phyloP scores from a whole-genome alignment of 2,888 invertebrate genomes.

The Drosophila neonasuta region DNA sequence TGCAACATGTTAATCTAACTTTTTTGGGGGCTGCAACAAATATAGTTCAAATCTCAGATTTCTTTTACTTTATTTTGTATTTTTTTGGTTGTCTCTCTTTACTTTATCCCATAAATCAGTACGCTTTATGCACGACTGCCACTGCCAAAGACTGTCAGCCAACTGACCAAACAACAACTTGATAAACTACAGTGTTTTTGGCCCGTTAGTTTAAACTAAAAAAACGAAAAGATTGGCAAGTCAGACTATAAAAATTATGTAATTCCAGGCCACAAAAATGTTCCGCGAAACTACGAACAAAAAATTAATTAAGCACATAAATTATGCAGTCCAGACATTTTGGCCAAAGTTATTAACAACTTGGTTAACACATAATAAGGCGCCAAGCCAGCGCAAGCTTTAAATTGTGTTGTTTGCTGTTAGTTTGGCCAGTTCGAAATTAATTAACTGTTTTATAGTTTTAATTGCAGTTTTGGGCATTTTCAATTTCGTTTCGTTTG shows the following conservation, averaged over 20 bases:
- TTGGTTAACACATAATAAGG: slow-evolving; percentile 68
- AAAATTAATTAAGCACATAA: slow-evolving; percentile 72
- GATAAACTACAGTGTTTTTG: slow-evolving; percentile 32
- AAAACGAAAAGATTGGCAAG: slow-evolving; percentile 29
- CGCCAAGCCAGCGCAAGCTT: slow-evolving; percentile 25
- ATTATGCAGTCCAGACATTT: slow-evolving; percentile 60
- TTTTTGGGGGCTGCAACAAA: slow-evolving; percentile 13
- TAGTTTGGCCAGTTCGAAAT: slow-evolving; percentile 47
- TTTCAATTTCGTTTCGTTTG: slow-evolving; percentile 25
- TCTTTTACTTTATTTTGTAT: not conserved
- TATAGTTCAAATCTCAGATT: slow-evolving; percentile 9
- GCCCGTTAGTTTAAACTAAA: slow-evolving; percentile 26
- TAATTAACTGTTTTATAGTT: slow-evolving; percentile 70
- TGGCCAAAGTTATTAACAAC: slow-evolving; percentile 62
- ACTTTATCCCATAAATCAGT: slow-evolving; percentile 49
- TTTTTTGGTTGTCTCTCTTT: not conserved
- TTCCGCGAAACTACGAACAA: slow-evolving; percentile 43
- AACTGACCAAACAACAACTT: slow-evolving; percentile 20
- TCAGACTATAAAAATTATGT: slow-evolving; percentile 49
- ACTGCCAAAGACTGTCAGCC: slow-evolving; percentile 36
- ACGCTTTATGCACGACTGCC: slow-evolving; percentile 44
- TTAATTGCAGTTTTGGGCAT: slow-evolving; percentile 63
- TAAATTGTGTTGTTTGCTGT: not conserved
- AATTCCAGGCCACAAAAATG: slow-evolving; percentile 50
- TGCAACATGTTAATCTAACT: slow-evolving; percentile 18